These are phyloP conservation scores for Thomomys bottae DNA, from an alignment of 2,113 vertebrate species.

Conservation along the genomic window DNA sequence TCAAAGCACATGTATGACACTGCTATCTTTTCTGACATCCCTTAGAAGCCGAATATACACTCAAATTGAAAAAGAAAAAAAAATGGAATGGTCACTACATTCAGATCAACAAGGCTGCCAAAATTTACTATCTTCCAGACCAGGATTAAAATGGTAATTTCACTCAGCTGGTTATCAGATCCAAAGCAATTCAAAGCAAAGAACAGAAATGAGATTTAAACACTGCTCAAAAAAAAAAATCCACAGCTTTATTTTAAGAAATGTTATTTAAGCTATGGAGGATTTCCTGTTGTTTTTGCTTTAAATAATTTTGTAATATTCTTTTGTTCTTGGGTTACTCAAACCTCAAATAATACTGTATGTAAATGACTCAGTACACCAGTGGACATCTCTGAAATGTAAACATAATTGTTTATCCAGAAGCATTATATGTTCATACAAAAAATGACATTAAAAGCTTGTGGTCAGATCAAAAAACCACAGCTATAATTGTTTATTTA, in stretches of 20 bases:
- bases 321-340: conserved; percentile 82
- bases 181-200: conserved; percentile 61
- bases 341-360: conserved; percentile 82
- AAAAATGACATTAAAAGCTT: conserved; percentile 88
- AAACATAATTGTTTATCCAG: conserved; percentile 89
- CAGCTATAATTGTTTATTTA: conserved; percentile 90
- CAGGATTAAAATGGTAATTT: conserved; percentile 27
- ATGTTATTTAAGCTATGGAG: conserved; percentile 83
- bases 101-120: conserved; percentile 28
- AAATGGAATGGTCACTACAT: not conserved
- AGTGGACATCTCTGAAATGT: conserved; percentile 80
- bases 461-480: conserved; percentile 89
- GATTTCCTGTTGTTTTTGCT: conserved; percentile 84
- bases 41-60: not conserved
- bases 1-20: not conserved
- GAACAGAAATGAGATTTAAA: conserved; percentile 81
- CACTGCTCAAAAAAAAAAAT: conserved; percentile 76
- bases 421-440: conserved; percentile 89
- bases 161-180: conserved; percentile 14
- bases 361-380: conserved; percentile 81
- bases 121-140: not conserved
- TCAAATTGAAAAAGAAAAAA: not conserved
- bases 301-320: conserved; percentile 85
- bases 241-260: conserved; percentile 81
- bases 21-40: not conserved